Conservation (phyloP, 2,797 vertebrate species). For the Selene dorsalis region DNA sequence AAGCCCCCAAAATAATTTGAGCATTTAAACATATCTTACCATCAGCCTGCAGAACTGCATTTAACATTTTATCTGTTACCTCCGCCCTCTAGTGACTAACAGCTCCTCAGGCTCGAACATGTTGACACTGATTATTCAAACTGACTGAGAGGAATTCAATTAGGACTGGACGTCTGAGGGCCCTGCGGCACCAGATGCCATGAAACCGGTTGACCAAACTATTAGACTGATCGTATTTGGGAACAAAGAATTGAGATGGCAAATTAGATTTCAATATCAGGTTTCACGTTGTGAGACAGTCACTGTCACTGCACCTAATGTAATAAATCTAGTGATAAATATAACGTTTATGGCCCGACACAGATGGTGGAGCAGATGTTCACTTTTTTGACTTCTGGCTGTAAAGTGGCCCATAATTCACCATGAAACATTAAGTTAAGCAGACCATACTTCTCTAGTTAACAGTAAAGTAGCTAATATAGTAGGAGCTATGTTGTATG, state of each 20-base stretch:
- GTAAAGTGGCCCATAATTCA: neutral
- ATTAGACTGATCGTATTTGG: slow-evolving; percentile 41
- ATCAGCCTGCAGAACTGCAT: neutral
- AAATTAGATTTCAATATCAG: slow-evolving; percentile 64
- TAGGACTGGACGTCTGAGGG: slow-evolving; percentile 33
- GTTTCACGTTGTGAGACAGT: slow-evolving; percentile 55
- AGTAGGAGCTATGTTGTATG: neutral
- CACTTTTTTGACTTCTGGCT: neutral
- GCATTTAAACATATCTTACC: neutral
- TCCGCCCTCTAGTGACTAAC: slow-evolving; percentile 13
- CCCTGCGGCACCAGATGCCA: slow-evolving; percentile 61
- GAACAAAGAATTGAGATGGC: slow-evolving; percentile 22
- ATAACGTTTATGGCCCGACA: slow-evolving; percentile 10
- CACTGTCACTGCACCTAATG: slow-evolving; percentile 43
- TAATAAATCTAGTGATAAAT: slow-evolving; percentile 35
- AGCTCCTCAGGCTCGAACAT: slow-evolving; percentile 34
- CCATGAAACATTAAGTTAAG: neutral
- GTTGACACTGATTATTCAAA: slow-evolving; percentile 51
- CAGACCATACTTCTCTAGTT: neutral
- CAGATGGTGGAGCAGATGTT: slow-evolving; percentile 59
- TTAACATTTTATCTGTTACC: slow-evolving; percentile 2
- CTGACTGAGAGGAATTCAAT: slow-evolving; percentile 57
- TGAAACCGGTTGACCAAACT: slow-evolving; percentile 49
- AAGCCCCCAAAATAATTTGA: neutral
- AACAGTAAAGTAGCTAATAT: neutral